Percentiles rank a stretch among this genome's conserved stretches.
These are phyloP conservation scores for Siniperca chuatsi DNA, from an alignment of 2,113 vertebrate species.

Conservation along the genomic window DNA sequence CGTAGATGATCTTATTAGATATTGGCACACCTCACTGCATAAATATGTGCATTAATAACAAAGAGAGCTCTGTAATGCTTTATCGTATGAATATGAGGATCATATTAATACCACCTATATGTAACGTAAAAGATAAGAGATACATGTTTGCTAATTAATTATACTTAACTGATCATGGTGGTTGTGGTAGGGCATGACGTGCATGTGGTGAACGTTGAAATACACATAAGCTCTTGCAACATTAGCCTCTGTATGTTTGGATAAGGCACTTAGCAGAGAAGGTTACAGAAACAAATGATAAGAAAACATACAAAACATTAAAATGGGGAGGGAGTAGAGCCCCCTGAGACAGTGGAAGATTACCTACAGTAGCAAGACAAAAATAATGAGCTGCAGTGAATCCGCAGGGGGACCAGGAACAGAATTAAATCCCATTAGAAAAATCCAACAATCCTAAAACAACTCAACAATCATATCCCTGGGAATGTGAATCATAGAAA, in stretches of 20 bases:
- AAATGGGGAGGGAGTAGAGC: slow-evolving; percentile 27
- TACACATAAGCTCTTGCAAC: background rate
- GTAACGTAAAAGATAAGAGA: background rate
- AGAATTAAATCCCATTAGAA: slow-evolving; percentile 36
- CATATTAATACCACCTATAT: background rate
- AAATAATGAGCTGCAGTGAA: slow-evolving; percentile 69
- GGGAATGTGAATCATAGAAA: slow-evolving; percentile 16
- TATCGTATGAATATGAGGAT: slow-evolving; percentile 1
- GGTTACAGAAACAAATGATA: slow-evolving; percentile 43
- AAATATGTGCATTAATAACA: background rate
- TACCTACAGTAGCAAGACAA: slow-evolving; percentile 57
- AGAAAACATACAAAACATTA: slow-evolving; percentile 46
- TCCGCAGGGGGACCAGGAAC: slow-evolving; percentile 31
- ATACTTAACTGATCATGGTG: background rate
- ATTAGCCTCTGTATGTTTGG: slow-evolving; percentile 1
- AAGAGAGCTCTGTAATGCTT: background rate
- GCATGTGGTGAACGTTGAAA: slow-evolving; percentile 6
- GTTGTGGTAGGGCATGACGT: background rate
- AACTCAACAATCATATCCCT: slow-evolving; percentile 33
- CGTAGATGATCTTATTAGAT: slow-evolving; percentile 1
- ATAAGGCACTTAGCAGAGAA: slow-evolving; percentile 22
- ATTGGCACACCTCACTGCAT: background rate
- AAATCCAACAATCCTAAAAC: slow-evolving; percentile 35
- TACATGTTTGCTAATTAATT: slow-evolving; percentile 6
- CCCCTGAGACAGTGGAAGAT: slow-evolving; percentile 55